These are phyloP conservation scores for Bombus waltoni DNA, from an alignment of 1,140 invertebrate species.

Conservation along the genomic window DNA sequence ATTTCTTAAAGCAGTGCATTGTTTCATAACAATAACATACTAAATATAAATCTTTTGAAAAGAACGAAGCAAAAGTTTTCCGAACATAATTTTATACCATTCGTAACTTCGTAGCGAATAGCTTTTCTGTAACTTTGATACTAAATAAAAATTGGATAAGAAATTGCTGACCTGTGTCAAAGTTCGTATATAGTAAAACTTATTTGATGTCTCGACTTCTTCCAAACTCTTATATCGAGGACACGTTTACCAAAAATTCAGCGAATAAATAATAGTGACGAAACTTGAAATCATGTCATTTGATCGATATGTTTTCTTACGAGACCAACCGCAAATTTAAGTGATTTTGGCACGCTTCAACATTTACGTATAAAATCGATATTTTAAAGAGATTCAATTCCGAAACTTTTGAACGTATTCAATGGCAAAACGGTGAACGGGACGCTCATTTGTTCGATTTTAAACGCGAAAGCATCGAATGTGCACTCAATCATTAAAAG, in stretches of 20 bases:
- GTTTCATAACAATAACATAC: background rate
- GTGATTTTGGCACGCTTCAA: no score
- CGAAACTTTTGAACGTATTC: background rate
- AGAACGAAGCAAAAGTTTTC: background rate
- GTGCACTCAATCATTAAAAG: conserved; percentile 51
- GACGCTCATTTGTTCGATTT: conserved; percentile 21
- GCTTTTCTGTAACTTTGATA: conserved; percentile 30
- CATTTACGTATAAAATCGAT: background rate
- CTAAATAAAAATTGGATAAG: conserved; percentile 36
- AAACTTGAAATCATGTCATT: conserved; percentile 51
- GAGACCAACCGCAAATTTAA: conserved; percentile 11
- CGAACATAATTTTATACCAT: conserved; percentile 25
- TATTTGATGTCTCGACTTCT: conserved; percentile 41
- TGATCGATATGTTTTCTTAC: conserved; percentile 33
- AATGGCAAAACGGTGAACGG: background rate
- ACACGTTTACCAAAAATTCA: conserved; percentile 27
- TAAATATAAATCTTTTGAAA: background rate
- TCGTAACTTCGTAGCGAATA: conserved; percentile 30
- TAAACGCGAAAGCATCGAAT: conserved; percentile 7
- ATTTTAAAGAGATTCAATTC: background rate
- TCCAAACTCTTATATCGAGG: conserved; percentile 39
- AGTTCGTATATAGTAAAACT: conserved; percentile 40
- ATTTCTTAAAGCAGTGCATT: background rate
- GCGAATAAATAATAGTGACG: conserved; percentile 25
- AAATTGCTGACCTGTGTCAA: conserved; percentile 41